A percentile compares a stretch with the other conserved stretches of the same genome.
These are phyloP conservation scores for Uropsilus gracilis DNA, from an alignment of 2,113 vertebrate genomes.

Conservation along the genomic window DNA sequence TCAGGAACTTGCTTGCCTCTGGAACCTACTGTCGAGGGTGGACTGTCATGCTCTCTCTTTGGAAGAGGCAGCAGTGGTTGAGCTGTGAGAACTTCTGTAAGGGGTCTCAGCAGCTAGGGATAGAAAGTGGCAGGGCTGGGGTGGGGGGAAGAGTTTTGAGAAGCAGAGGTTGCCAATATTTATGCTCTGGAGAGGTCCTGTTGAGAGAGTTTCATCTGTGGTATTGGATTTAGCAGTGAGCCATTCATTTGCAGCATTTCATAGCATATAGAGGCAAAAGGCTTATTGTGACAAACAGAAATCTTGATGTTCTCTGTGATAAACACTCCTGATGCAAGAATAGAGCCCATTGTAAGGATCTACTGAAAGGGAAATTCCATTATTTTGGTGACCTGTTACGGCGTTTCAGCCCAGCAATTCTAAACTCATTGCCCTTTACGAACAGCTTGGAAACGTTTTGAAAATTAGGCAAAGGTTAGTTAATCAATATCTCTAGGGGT, in stretches of 20 bases:
- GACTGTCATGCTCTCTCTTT: neutral
- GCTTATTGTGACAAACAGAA: neutral
- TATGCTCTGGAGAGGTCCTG: neutral
- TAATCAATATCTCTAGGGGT: neutral
- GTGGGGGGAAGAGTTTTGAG: neutral
- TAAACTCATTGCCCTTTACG: neutral
- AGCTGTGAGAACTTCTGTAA: neutral
- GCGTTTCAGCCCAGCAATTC: slow-evolving; percentile 21
- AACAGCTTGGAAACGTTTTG: slow-evolving; percentile 17
- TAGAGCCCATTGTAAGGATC: slow-evolving; percentile 10
- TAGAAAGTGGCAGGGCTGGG: neutral
- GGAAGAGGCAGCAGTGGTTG: neutral
- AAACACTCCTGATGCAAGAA: neutral
- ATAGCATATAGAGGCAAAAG: neutral
- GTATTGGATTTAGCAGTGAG: neutral
- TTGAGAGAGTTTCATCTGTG: neutral
- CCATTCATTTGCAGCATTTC: neutral
- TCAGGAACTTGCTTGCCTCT: neutral
- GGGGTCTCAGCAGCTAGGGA: neutral
- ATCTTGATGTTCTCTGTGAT: slow-evolving; percentile 36
- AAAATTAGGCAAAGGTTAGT: neutral
- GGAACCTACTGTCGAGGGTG: neutral
- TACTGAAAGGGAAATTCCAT: slow-evolving; percentile 33
- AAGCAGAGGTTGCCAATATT: neutral
- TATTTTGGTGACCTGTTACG: neutral